A percentile compares a stretch with the other conserved stretches of the same genome.
Evolutionary conservation across 2,113 vertebrate genomes (phyloP).

Genomic region (Dipodomys merriami): DNA sequence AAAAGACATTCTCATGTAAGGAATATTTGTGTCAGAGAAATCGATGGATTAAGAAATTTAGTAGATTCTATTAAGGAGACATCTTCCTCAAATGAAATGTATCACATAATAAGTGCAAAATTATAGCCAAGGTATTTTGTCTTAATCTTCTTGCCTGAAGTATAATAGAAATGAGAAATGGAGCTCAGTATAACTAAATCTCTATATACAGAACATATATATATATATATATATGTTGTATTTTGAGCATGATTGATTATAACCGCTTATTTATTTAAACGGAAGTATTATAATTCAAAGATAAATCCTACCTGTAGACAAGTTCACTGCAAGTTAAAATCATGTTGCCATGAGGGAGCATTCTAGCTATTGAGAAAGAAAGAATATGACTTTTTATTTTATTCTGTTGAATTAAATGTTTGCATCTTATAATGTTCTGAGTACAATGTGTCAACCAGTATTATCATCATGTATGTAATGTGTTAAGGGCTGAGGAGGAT

Average conservation of each 20-base stretch:
- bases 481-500: neutral
- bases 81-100: constrained; percentile 53
- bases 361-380: neutral
- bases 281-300: neutral
- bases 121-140: neutral
- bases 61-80: constrained; percentile 13
- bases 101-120: constrained; percentile 55
- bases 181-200: neutral
- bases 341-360: neutral
- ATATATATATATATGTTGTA: neutral
- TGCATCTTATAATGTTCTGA: neutral
- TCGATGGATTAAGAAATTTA: constrained; percentile 5
- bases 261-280: neutral
- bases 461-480: neutral
- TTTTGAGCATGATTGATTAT: neutral
- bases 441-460: too few species aligned
- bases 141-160: neutral
- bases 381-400: neutral
- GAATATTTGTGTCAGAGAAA: constrained; percentile 9
- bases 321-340: neutral
- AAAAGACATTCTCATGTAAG: neutral
- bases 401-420: neutral
- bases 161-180: constrained; percentile 1
- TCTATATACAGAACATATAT: neutral
- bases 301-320: neutral